phyloP scores from a whole-genome alignment of 2,113 vertebrate genomes.

The Promerops cafer region DNA sequence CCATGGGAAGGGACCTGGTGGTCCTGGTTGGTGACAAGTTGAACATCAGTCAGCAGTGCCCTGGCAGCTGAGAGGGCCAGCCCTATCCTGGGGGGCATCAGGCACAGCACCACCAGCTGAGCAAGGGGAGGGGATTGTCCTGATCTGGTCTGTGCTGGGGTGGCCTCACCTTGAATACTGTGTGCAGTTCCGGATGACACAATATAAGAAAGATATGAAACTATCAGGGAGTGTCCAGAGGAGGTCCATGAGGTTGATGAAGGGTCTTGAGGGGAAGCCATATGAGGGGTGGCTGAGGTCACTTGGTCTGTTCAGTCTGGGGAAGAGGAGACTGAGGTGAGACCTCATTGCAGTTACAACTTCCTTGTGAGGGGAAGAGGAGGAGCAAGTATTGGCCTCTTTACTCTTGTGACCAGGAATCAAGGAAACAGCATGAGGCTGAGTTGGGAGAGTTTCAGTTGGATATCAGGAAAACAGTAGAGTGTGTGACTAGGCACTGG shows the following conservation, averaged over 20 bases:
- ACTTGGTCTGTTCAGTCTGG: background rate
- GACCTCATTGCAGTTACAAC: background rate
- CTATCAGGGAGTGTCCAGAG: background rate
- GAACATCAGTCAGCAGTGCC: background rate
- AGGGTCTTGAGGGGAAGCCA: background rate
- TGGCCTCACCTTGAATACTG: fast-evolving
- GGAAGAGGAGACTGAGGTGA: background rate
- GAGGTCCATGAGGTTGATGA: background rate
- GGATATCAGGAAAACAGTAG: background rate
- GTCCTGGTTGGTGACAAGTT: fast-evolving
- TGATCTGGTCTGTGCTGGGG: fast-evolving
- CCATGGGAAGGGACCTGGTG: background rate
- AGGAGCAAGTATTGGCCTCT: background rate
- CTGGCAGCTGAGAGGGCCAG: background rate
- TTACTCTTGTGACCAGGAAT: background rate
- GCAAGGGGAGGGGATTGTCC: background rate
- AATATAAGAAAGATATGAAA: fast-evolving
- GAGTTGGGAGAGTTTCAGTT: background rate
- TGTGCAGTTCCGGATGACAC: background rate
- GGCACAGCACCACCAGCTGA: fast-evolving
- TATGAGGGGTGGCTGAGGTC: background rate
- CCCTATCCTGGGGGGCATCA: fast-evolving
- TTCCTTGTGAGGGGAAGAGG: background rate
- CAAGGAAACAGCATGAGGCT: background rate
- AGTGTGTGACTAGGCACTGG: background rate